Conservation (phyloP, 1,140 invertebrate species). For the Hypsibius dujardini region DNA sequence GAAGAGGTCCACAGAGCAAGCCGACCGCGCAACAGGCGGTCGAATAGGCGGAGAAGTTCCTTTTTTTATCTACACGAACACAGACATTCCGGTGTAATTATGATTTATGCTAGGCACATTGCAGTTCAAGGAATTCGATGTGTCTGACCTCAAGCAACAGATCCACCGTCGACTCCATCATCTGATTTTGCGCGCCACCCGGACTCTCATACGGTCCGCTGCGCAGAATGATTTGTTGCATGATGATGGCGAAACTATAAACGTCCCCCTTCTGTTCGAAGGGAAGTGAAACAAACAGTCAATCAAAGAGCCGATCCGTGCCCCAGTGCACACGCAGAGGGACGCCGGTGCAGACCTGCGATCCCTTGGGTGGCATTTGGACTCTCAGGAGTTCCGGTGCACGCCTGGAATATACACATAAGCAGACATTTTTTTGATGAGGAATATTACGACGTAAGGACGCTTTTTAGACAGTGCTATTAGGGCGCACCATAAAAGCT, state of each 20-base stretch:
- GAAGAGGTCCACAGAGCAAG: neutral
- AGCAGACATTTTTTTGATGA: too few species aligned
- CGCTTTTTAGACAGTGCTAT: too few species aligned
- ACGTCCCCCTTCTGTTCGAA: conserved; percentile 76
- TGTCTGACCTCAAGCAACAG: neutral
- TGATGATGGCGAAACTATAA: conserved; percentile 67
- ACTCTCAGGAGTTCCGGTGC: neutral
- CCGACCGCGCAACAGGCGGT: neutral
- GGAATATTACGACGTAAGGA: too few species aligned
- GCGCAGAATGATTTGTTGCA: conserved; percentile 64
- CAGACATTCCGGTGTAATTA: too few species aligned
- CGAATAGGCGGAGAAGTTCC: conserved; percentile 5
- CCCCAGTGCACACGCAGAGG: too few species aligned
- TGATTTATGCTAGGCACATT: too few species aligned
- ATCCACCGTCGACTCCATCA: neutral
- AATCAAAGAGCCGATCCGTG: too few species aligned
- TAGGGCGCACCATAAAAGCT: too few species aligned
- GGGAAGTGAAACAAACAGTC: too few species aligned
- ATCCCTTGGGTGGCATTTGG: neutral
- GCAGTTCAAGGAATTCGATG: too few species aligned
- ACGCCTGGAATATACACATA: too few species aligned
- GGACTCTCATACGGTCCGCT: conserved; percentile 61
- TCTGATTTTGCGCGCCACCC: conserved; percentile 34
- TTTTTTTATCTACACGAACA: neutral
- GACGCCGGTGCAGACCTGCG: too few species aligned